These are phyloP conservation scores for Keiferia lycopersicella DNA, from an alignment of 2,888 invertebrate species.

Conservation along the genomic window DNA sequence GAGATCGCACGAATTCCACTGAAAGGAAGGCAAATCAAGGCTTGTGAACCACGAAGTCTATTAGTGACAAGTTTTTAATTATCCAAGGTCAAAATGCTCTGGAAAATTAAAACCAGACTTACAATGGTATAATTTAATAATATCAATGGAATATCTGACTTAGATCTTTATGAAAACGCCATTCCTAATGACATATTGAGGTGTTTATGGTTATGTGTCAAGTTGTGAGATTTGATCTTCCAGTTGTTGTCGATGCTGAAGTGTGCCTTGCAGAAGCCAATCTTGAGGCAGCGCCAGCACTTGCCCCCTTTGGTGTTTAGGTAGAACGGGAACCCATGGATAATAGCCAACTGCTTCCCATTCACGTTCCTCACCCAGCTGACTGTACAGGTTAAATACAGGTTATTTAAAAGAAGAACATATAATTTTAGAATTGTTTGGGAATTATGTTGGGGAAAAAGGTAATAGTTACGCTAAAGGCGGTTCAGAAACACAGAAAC, in stretches of 20 bases:
- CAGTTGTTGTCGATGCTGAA: constrained; percentile 23
- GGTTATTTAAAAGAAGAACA: background rate
- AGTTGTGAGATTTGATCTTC: background rate
- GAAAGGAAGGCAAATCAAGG: too few relatives aligned
- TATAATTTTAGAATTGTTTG: too few relatives aligned
- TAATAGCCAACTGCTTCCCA: background rate
- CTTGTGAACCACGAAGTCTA: too few relatives aligned
- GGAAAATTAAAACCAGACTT: too few relatives aligned
- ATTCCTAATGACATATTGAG: background rate
- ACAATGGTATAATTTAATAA: background rate
- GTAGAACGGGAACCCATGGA: constrained; percentile 9
- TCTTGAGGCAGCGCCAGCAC: constrained; percentile 19
- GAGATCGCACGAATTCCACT: background rate
- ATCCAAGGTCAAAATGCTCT: too few relatives aligned
- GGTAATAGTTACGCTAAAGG: too few relatives aligned
- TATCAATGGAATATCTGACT: background rate
- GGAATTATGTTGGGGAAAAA: too few relatives aligned
- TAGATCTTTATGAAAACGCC: constrained; percentile 7
- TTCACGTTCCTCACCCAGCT: background rate
- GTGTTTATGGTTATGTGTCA: background rate
- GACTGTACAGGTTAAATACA: background rate
- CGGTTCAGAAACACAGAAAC: too few relatives aligned
- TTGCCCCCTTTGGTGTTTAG: background rate
- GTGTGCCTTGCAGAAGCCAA: constrained; percentile 27
- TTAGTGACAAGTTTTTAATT: too few relatives aligned